Evolutionary conservation across 1,140 invertebrate genomes (phyloP), one percentile per base, ranked within the genome.

Genomic region (Trachymyrmex cornetzi): DNA sequence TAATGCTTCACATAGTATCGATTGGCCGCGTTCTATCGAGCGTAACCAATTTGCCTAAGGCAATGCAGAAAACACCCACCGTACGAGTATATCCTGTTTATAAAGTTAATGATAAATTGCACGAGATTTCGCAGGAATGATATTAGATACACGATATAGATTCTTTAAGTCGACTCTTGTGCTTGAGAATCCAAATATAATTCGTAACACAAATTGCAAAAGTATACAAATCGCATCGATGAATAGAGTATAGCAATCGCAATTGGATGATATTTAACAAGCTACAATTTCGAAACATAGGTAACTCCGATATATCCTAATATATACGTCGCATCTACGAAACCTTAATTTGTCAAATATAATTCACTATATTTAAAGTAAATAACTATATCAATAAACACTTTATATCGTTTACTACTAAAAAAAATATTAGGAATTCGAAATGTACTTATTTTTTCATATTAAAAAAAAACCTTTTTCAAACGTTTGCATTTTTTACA

Each of bases 61-160:
- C 63, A 80, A 80, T 80, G 27, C 77, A 34, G 63, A 30, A 66
- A 67, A 80, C 9, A 53, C 22, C 9, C 27, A 7, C n/a, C n/a
- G 2, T 16, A 11, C 22, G 6, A 64, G 19, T 79, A 24, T 24
- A 3, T 48, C 1, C 14, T 12, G 24, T 48, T 71, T 71, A 24
- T 34, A 16, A 24, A 48, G 64, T 48, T 5, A 16, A 48, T 24
- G 38, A 38, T 71, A 24, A 48, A 38, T 74, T 27, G 24, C 27
- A 11, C 16, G 14, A 27, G 69, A 27, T 53, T 74, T n/a, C 4
- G 19, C 27, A 50, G 48, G 27, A 48, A 5, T 24, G 67, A 48
- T 48, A 24, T 12, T 34, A 66, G 7, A 34, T 34, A 34, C 5
- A 34, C 34, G 34, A 34, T 34, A 38, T 34, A 38, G 63, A 19